These are phyloP conservation scores for Scylla paramamosain DNA, from an alignment of 1,140 invertebrate species.

Conservation along the genomic window DNA sequence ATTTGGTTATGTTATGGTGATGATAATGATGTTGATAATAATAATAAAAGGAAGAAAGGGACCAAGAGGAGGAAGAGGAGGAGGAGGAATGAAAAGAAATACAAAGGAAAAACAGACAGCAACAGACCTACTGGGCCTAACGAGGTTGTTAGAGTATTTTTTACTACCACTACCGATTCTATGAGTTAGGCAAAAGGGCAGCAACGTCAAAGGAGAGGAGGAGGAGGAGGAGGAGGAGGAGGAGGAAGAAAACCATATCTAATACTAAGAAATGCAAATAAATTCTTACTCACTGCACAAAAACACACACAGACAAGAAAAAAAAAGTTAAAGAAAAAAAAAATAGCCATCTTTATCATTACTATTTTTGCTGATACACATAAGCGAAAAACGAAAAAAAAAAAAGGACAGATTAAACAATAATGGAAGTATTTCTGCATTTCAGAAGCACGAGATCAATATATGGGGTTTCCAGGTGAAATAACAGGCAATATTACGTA, in stretches of 20 bases:
- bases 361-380: not conserved
- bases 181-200: too few species aligned
- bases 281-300: too few species aligned
- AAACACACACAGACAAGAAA: too few species aligned
- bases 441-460: not conserved
- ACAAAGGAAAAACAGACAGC: not conserved
- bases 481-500: not conserved
- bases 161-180: not conserved
- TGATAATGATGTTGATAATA: too few species aligned
- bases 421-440: not conserved
- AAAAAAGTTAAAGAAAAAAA: too few species aligned
- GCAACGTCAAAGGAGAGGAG: too few species aligned
- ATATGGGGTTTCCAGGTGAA: not conserved
- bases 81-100: not conserved
- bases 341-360: too few species aligned
- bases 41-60: not conserved
- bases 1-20: not conserved
- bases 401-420: not conserved
- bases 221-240: slow-evolving; percentile 6
- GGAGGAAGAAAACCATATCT: not conserved
- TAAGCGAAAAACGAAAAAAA: not conserved
- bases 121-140: not conserved
- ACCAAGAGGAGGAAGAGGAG: not conserved
- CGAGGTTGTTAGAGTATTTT: not conserved
- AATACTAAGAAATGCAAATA: too few species aligned